Conservation (phyloP, 2,888 invertebrate genomes). For the Phlogophora meticulosa region DNA sequence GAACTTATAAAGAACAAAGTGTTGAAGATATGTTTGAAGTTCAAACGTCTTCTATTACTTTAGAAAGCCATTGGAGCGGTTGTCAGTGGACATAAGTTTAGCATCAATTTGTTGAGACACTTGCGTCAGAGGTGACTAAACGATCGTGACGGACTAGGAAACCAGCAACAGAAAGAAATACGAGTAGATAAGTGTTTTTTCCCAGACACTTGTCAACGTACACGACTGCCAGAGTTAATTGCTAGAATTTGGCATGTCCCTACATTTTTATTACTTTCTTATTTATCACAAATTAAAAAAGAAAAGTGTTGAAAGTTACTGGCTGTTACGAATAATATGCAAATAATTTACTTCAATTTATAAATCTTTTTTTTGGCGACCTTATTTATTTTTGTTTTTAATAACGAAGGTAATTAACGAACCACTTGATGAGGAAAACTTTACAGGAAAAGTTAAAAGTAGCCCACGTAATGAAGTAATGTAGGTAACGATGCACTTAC, state of each 20-base stretch:
- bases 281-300: slow-evolving; percentile 42
- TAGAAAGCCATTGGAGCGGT: slow-evolving; percentile 49
- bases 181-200: slow-evolving; percentile 54
- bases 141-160: slow-evolving; percentile 46
- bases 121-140: slow-evolving; percentile 64
- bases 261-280: slow-evolving; percentile 39
- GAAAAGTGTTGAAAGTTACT: slow-evolving; percentile 6
- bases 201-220: slow-evolving; percentile 43
- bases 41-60: slow-evolving; percentile 57
- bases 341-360: slow-evolving; percentile 16
- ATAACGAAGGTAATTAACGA: slow-evolving; percentile 14
- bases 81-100: slow-evolving; percentile 54
- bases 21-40: slow-evolving; percentile 49
- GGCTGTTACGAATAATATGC: slow-evolving; percentile 8
- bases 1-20: slow-evolving; percentile 61
- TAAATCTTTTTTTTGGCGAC: background rate
- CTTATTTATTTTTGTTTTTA: slow-evolving; percentile 32
- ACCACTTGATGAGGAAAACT: slow-evolving; percentile 19
- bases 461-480: slow-evolving; percentile 42
- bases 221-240: slow-evolving; percentile 50
- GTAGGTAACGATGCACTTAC: slow-evolving; percentile 62
- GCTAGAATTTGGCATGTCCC: slow-evolving; percentile 48
- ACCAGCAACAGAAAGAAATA: slow-evolving; percentile 53
- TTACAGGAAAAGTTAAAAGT: slow-evolving; percentile 35
- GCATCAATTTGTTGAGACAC: slow-evolving; percentile 57